phyloP scores from a whole-genome alignment of 2,113 vertebrate species.

The Nycticryphes semicollaris region DNA sequence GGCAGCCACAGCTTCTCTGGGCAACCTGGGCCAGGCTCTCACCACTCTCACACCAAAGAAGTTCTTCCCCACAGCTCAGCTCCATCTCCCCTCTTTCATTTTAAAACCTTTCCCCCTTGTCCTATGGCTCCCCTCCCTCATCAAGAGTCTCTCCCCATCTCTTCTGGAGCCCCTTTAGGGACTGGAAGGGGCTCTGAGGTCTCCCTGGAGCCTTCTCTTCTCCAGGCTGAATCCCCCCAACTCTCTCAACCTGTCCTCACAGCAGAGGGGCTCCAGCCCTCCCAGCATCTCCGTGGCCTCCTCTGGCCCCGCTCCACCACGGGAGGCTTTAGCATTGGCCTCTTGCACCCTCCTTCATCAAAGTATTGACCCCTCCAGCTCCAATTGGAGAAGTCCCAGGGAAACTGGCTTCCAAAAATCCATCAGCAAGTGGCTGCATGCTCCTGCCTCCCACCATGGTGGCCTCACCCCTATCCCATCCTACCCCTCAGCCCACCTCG shows the following conservation, averaged over 20 bases:
- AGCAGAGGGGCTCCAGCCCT: background rate
- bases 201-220: background rate
- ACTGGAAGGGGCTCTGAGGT: background rate
- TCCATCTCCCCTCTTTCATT: background rate
- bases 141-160: background rate
- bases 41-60: background rate
- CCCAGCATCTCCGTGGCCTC: background rate
- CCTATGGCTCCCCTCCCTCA: background rate
- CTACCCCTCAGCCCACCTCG: accelerated
- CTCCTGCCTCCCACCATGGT: background rate
- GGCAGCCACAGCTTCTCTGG: background rate
- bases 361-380: background rate
- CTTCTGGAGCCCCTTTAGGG: background rate
- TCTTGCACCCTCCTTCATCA: background rate
- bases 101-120: background rate
- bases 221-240: background rate
- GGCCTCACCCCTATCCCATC: accelerated
- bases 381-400: background rate
- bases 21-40: background rate
- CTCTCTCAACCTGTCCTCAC: background rate
- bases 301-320: background rate
- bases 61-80: background rate
- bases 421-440: accelerated
- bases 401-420: accelerated
- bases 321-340: background rate